These are phyloP conservation scores for Scaptomyza graminum DNA, from an alignment of 1,140 invertebrate species.

Conservation along the genomic window DNA sequence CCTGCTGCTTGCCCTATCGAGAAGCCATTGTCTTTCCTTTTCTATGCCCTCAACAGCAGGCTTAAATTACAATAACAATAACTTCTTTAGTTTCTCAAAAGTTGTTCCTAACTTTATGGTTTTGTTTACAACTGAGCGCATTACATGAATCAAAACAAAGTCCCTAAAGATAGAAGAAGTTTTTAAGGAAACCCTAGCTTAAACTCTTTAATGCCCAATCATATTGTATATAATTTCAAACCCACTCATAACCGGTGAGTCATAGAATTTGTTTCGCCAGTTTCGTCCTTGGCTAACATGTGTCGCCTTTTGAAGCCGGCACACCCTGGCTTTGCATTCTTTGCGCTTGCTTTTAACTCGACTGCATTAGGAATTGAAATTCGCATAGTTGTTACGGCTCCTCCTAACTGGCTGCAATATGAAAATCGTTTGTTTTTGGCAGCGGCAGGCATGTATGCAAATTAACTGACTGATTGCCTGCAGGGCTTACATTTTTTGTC, in stretches of 20 bases:
- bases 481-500: constrained; percentile 17
- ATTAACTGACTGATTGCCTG: constrained; percentile 27
- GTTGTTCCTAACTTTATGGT: not conserved
- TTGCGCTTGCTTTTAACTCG: too few relatives aligned
- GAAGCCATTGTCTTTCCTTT: constrained; percentile 32
- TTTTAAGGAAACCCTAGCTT: too few relatives aligned
- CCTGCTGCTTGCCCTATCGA: not conserved
- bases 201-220: too few relatives aligned
- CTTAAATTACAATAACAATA: constrained; percentile 8
- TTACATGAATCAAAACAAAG: too few relatives aligned
- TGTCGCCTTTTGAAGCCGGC: not conserved
- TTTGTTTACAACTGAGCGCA: not conserved
- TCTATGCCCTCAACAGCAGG: constrained; percentile 27
- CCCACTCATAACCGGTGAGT: constrained; percentile 17
- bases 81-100: not conserved
- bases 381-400: too few relatives aligned
- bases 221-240: not conserved
- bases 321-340: not conserved
- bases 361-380: constrained; percentile 17
- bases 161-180: too few relatives aligned
- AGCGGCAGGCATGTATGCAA: constrained; percentile 30
- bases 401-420: constrained; percentile 18
- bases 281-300: constrained; percentile 26
- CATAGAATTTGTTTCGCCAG: too few relatives aligned
- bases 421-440: constrained; percentile 32